Base-by-base conservation (phyloP, 2,888 invertebrate genomes). In the Thymelicus acteon region DNA sequence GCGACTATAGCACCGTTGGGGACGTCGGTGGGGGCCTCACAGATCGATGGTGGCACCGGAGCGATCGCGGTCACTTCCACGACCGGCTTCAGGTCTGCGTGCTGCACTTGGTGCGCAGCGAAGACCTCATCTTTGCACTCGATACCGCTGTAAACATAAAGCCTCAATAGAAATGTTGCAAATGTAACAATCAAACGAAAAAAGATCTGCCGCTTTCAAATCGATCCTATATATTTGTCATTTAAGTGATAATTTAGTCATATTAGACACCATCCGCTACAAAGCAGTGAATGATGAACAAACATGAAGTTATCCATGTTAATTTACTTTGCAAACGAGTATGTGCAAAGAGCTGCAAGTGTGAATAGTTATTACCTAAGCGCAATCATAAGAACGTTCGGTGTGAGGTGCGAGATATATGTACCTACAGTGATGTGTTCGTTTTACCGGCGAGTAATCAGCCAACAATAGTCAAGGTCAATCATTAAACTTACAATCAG, bases 101-200 rank as follows among this genome's bases (percentile, higher is more conserved):
- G 88, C 85, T 86, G 89, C 88, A 92, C 86, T 84, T 92, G 94
- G 86, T 95, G 95, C 86, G 95, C 94, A 82, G 97, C 96, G 87
- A 96, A 96, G 84, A 97, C 95, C 91, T 97, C 96, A 95, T 96
- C 95, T 93, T 95, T 95, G 94, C 95, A 95, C 95, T 97, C 97
- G 92, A 97, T 95, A 88, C 96, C 96, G 95, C 97, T 97, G 95
- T 78, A 93, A 78, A 90, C 87, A 90, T 81, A 84, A 78, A 88
- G 76, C 72, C 82, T 31, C 85, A 81, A 84, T 82, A 79, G 75
- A 75, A 77, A 76, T 76, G 80, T 79, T 80, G 79, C 74, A 69
- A 67, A 77, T 76, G 77, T 80, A 76, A 70, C 70, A 73, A 73
- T 65, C 24, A 57, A 64, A 72, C 72, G 74, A 78, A 68, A 73